Percentiles rank a stretch among this genome's conserved stretches.
Conservation (phyloP, 2,113 vertebrate species). For the Ceratotherium simum region DNA sequence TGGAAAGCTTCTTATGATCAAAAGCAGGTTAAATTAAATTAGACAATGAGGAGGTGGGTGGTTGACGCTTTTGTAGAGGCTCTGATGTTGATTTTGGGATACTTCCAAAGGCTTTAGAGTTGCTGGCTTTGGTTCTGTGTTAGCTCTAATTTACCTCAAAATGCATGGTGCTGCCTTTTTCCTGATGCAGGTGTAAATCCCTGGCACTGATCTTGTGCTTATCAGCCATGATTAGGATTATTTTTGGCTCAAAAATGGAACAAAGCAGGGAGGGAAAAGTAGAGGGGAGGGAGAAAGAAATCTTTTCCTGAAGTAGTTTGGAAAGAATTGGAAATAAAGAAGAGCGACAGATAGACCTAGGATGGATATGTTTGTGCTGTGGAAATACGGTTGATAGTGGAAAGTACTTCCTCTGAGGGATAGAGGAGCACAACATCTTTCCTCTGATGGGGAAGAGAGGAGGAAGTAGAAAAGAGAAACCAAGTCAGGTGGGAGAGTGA, state of each 20-base stretch:
- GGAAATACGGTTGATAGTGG: background rate
- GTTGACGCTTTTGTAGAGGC: background rate
- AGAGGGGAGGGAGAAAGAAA: background rate
- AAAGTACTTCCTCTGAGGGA: background rate
- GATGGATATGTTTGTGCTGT: background rate
- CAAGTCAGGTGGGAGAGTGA: background rate
- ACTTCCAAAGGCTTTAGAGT: constrained; percentile 28
- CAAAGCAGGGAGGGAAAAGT: constrained; percentile 47
- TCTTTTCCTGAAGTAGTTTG: background rate
- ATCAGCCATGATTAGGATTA: constrained; percentile 62
- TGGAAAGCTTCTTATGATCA: constrained; percentile 50
- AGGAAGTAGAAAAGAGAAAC: background rate
- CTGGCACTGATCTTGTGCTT: constrained; percentile 50
- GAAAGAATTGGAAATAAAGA: constrained; percentile 36
- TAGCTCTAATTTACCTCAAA: constrained; percentile 69
- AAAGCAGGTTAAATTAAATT: constrained; percentile 69
- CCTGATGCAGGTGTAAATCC: constrained; percentile 51
- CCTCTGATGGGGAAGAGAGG: background rate
- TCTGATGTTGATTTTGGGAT: constrained; percentile 38
- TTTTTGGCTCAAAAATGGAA: constrained; percentile 65
- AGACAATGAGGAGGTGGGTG: constrained; percentile 36
- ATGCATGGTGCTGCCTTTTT: constrained; percentile 5
- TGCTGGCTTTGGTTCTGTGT: constrained; percentile 49
- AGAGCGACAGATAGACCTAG: background rate
- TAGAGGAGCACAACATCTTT: background rate